These are phyloP conservation scores for Catharus bicknelli DNA, from an alignment of 2,113 vertebrate species.

Conservation along the genomic window DNA sequence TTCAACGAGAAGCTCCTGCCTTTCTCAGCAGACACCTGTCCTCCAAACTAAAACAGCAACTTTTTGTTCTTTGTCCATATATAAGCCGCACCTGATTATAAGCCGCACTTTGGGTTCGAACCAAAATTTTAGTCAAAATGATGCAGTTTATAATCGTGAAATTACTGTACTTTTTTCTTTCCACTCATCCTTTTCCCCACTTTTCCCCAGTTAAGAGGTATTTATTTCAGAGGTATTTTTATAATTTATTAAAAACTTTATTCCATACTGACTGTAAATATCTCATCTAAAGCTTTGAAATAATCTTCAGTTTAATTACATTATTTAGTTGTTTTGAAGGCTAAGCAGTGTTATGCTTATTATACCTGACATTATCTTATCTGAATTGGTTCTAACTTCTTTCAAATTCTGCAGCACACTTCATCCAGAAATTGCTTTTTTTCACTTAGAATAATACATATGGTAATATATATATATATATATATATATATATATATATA, in stretches of 20 bases:
- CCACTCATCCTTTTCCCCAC: accelerated
- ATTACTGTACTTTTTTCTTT: not conserved
- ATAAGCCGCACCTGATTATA: too few species aligned
- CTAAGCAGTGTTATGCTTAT: not conserved
- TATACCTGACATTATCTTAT: not conserved
- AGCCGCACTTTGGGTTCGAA: too few species aligned
- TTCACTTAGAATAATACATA: not conserved
- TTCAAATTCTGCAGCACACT: not conserved
- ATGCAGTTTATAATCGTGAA: too few species aligned
- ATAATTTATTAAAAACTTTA: not conserved
- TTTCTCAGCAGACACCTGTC: too few species aligned
- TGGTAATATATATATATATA: not conserved
- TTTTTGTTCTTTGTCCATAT: too few species aligned
- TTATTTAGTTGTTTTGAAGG: not conserved
- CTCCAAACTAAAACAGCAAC: too few species aligned
- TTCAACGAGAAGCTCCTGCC: too few species aligned
- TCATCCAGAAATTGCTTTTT: not conserved
- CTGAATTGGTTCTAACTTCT: not conserved
- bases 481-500: not conserved
- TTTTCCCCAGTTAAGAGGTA: not conserved
- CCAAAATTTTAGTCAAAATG: too few species aligned
- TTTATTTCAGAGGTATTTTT: not conserved
- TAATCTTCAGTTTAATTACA: not conserved
- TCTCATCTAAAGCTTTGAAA: not conserved
- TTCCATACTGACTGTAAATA: not conserved